Conservation (phyloP, 2,888 invertebrate genomes). For the Dione vanillae region DNA sequence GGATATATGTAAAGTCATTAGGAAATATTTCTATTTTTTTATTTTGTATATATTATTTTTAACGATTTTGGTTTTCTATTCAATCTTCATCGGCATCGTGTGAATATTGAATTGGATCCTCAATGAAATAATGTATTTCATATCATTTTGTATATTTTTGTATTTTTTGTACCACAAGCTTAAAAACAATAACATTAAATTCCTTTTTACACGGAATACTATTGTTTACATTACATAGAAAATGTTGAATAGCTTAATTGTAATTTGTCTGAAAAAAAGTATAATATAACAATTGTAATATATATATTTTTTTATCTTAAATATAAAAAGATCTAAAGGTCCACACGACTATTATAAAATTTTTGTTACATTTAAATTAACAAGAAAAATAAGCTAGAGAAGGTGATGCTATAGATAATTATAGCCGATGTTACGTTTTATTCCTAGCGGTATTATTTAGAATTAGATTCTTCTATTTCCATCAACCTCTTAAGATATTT, state of each 20-base stretch:
- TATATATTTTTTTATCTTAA: too few relatives aligned
- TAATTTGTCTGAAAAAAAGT: neutral
- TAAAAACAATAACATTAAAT: neutral
- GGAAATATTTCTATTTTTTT: neutral
- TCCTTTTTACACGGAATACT: neutral
- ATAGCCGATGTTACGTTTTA: too few relatives aligned
- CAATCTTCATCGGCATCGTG: neutral
- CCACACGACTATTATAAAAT: too few relatives aligned
- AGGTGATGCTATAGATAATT: too few relatives aligned
- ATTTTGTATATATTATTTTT: neutral
- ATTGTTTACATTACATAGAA: constrained; percentile 1
- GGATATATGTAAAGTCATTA: neutral
- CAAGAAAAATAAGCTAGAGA: too few relatives aligned
- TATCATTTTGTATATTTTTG: neutral
- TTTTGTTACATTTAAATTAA: too few relatives aligned
- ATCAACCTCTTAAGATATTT: too few relatives aligned
- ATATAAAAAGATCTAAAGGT: too few relatives aligned
- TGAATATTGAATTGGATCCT: too few relatives aligned
- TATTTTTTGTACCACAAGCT: neutral
- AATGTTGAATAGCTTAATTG: constrained; percentile 1
- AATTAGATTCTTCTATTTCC: too few relatives aligned
- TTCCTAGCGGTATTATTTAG: too few relatives aligned
- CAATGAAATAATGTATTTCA: too few relatives aligned
- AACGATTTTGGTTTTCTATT: neutral
- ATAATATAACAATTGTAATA: neutral